phyloP scores from a whole-genome alignment of 2,888 invertebrate genomes.

The Drosophila acutilabella region DNA sequence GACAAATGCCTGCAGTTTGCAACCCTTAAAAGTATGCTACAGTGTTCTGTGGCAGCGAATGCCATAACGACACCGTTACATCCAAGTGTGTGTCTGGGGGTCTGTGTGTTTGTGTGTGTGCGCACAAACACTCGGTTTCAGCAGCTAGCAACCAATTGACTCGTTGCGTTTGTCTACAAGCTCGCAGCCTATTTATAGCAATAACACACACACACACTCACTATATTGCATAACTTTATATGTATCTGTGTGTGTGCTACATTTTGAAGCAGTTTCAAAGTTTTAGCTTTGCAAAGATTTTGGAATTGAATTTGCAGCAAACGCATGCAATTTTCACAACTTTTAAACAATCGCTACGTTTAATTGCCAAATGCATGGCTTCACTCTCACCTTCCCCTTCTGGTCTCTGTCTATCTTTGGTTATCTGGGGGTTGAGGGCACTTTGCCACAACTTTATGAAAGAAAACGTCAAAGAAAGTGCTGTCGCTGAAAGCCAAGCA shows the following conservation, averaged over 20 bases:
- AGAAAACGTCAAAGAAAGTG: constrained; percentile 31
- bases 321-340: constrained; percentile 18
- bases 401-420: constrained; percentile 1
- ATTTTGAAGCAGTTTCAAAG: constrained; percentile 21
- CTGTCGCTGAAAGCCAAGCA: constrained; percentile 55
- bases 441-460: constrained; percentile 57
- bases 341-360: constrained; percentile 48
- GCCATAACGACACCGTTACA: constrained; percentile 71
- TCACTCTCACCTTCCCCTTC: constrained; percentile 13
- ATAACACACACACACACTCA: background rate
- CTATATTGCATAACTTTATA: constrained; percentile 33
- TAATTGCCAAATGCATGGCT: constrained; percentile 61
- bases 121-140: constrained; percentile 3
- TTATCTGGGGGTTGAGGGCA: constrained; percentile 20
- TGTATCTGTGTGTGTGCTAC: constrained; percentile 27
- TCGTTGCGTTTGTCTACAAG: constrained; percentile 43
- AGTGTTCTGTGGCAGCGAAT: constrained; percentile 63
- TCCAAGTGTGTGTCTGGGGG: constrained; percentile 2
- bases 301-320: constrained; percentile 10
- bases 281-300: constrained; percentile 2
- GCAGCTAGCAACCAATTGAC: constrained; percentile 74
- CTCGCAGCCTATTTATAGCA: constrained; percentile 41
- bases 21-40: constrained; percentile 80
- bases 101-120: background rate
- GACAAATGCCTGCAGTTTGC: constrained; percentile 62